These are phyloP conservation scores for Nothocercus nigrocapillus DNA, from an alignment of 2,113 vertebrate species.

Conservation along the genomic window DNA sequence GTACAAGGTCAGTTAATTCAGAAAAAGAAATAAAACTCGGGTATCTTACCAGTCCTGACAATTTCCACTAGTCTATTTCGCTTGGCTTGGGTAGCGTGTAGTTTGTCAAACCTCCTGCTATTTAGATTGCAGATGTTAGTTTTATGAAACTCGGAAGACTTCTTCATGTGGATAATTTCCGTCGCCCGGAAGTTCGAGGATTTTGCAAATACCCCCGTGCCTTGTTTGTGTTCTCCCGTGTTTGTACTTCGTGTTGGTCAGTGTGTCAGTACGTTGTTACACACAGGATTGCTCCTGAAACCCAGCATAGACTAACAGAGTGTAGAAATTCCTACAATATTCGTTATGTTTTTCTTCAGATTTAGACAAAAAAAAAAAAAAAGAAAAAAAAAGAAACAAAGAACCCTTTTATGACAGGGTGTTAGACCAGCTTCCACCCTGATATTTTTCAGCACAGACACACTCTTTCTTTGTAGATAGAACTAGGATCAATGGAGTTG, in stretches of 20 bases:
- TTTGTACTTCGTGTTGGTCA: neutral
- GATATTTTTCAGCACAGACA: neutral
- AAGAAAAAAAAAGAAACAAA: too few relatives aligned
- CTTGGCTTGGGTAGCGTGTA: neutral
- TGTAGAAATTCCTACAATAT: neutral
- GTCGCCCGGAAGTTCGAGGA: neutral
- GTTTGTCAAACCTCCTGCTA: neutral
- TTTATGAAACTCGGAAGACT: neutral
- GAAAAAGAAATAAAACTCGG: neutral
- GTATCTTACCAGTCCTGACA: neutral
- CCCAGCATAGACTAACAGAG: neutral
- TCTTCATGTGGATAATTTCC: neutral
- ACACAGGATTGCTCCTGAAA: neutral
- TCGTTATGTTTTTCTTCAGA: neutral
- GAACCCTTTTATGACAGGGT: neutral
- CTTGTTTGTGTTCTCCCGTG: accelerated
- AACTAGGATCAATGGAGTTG: neutral
- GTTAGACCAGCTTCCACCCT: neutral
- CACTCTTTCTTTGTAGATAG: neutral
- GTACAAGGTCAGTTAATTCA: neutral
- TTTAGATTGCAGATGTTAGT: neutral
- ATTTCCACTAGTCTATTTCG: neutral
- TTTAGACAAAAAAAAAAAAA: neutral
- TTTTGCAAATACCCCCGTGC: neutral
- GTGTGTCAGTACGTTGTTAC: neutral